Conservation (phyloP, 2,888 invertebrate genomes). For the Ctenicera cuprea region DNA sequence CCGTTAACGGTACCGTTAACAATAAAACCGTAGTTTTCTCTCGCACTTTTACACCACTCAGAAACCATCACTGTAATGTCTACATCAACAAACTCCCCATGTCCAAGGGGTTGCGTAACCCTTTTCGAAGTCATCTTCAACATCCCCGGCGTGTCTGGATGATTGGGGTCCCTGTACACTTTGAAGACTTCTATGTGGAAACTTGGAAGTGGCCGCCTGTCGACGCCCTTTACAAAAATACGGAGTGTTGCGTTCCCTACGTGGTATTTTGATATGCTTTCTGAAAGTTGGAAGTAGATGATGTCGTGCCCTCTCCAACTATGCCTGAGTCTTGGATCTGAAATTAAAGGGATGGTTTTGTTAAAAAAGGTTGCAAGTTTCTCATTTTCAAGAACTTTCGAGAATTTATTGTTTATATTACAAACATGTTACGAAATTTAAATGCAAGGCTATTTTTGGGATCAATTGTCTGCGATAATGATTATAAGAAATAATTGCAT, state of each 20-base stretch:
- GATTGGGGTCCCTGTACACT: conserved; percentile 65
- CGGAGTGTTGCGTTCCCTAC: conserved; percentile 83
- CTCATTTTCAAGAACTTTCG: no score
- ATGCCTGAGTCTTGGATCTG: conserved; percentile 82
- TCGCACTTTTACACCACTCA: conserved; percentile 85
- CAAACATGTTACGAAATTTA: not conserved
- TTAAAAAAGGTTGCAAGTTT: no score
- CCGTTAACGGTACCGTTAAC: conserved; percentile 81
- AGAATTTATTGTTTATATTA: not conserved
- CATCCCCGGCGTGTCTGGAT: conserved; percentile 65
- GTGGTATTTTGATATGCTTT: conserved; percentile 81
- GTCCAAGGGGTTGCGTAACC: conserved; percentile 74
- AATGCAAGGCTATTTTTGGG: no score
- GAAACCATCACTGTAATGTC: conserved; percentile 85
- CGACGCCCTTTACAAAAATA: conserved; percentile 77
- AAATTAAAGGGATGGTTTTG: conserved; percentile 58
- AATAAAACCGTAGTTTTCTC: conserved; percentile 85
- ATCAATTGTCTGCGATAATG: not conserved
- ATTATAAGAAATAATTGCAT: conserved; percentile 11
- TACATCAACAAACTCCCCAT: conserved; percentile 84
- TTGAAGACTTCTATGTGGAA: conserved; percentile 69
- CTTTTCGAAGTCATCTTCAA: conserved; percentile 69
- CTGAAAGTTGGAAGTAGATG: conserved; percentile 83
- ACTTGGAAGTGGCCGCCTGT: conserved; percentile 67
- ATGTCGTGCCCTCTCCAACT: conserved; percentile 81